These are phyloP conservation scores for Limenitis camilla DNA, from an alignment of 2,888 invertebrate genomes.

Conservation along the genomic window DNA sequence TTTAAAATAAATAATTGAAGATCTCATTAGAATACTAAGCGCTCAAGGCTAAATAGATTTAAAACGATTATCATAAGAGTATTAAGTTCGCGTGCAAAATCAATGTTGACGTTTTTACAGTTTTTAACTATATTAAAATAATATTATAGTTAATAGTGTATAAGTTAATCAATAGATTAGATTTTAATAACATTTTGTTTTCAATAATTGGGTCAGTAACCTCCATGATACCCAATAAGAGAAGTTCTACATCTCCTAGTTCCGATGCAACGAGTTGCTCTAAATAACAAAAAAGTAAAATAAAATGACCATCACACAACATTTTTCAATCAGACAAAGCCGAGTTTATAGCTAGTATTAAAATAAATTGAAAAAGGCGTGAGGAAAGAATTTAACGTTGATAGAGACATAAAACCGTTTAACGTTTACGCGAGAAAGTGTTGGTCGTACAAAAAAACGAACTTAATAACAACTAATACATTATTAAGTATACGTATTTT, in stretches of 20 bases:
- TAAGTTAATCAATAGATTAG: no score
- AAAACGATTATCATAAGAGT: no score
- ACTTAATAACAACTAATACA: slow-evolving; percentile 53
- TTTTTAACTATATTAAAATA: no score
- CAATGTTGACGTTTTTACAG: no score
- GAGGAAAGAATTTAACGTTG: slow-evolving; percentile 19
- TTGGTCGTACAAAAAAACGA: slow-evolving; percentile 35
- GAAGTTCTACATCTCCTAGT: no score
- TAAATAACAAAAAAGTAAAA: neutral
- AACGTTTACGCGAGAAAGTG: slow-evolving; percentile 21
- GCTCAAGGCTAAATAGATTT: no score
- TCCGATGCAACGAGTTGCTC: neutral
- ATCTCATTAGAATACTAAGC: neutral
- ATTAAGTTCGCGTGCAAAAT: no score
- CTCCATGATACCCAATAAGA: no score
- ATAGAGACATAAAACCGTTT: slow-evolving; percentile 23
- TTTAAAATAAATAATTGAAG: neutral
- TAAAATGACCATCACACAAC: neutral
- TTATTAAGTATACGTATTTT: slow-evolving; percentile 55
- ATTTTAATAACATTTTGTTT: no score
- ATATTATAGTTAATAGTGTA: no score
- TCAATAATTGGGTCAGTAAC: no score
- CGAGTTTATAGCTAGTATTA: slow-evolving; percentile 15
- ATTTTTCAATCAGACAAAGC: slow-evolving; percentile 6
- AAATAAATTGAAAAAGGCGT: slow-evolving; percentile 23